Evolutionary conservation across 2,888 invertebrate species (phyloP), one percentile per base, ranked within the genome.

Genomic region (Dexiosoma caninum): DNA sequence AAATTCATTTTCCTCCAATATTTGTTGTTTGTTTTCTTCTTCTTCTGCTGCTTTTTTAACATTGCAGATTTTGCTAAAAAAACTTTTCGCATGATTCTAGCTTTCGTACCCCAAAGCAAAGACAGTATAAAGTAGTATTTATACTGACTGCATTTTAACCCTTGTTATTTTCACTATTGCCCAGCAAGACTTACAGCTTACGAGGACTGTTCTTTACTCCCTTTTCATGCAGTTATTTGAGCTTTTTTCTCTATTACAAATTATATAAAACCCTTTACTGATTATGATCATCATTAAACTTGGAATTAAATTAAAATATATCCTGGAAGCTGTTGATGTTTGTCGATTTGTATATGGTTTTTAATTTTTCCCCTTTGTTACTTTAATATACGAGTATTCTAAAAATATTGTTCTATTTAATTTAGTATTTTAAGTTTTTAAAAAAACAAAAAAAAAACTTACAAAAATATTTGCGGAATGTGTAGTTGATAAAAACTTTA

Each of bases 201-300:
- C 5, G 32, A 21, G 9, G 14, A 21, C n/a, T n/a, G 40, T 37
- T 4, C 9, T 6, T 46, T 35, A 9, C 5, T 42, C 14, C 21
- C 14, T 23, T 21, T 46, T 46, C 19, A 35, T 21, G 0, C 9
- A 21, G 9, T 49, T 49, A 21, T 46, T 64, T n/a, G n/a, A 19
- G 8, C n/a, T n/a, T 14, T 49, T 64, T 35, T 9, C 5, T 21
- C 2, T 32, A n/a, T 46, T 21, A 1, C 7, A 35, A 32, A 46
- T 19, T 35, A 46, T 19, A 21, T 35, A 14, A 60, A 49, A 44
- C 14, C 35, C 32, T 32, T 21, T 21, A 35, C 32, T 49, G 46
- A 35, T 49, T 49, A 27, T 64, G 62, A 46, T 64, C 21, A 64
- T 46, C 46, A 40, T 59, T 35, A 49, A 49, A 35, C n/a, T 64